Percentiles rank a stretch among this genome's conserved stretches.
Conservation (phyloP, 2,888 invertebrate genomes). For the Epinotia brunnichana region DNA sequence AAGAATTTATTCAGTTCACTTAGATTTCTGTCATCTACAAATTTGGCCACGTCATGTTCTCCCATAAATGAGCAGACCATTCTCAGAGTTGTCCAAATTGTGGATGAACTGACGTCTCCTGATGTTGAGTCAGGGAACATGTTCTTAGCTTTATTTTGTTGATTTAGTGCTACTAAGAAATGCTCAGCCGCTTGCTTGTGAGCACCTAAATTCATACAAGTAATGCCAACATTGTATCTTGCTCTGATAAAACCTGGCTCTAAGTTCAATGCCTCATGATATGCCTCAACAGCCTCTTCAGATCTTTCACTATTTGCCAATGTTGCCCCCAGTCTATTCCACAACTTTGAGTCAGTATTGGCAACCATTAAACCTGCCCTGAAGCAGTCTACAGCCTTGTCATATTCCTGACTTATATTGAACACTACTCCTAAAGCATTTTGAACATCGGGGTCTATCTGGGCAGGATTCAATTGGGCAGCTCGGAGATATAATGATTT, state of each 20-base stretch:
- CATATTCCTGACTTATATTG: constrained; percentile 96
- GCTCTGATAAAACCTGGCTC: constrained; percentile 98
- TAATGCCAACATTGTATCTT: constrained; percentile 98
- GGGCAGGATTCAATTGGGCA: constrained; percentile 88
- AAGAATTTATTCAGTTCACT: constrained; percentile 84
- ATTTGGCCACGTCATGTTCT: constrained; percentile 84
- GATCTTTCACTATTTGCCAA: constrained; percentile 97
- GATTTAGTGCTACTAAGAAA: constrained; percentile 95
- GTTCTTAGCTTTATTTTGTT: constrained; percentile 88
- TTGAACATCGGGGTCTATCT: constrained; percentile 95
- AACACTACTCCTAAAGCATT: constrained; percentile 97
- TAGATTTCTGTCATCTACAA: constrained; percentile 85
- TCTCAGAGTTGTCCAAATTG: constrained; percentile 96
- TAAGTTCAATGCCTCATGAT: constrained; percentile 94
- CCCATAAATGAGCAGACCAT: constrained; percentile 94
- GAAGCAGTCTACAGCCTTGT: constrained; percentile 98
- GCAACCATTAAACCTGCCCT: constrained; percentile 92
- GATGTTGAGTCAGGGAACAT: constrained; percentile 64
- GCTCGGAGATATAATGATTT: constrained; percentile 91
- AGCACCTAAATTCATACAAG: constrained; percentile 97
- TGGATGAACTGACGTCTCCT: constrained; percentile 89
- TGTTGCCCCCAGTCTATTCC: constrained; percentile 99
- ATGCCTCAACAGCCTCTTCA: constrained; percentile 98
- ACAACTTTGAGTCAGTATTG: constrained; percentile 93
- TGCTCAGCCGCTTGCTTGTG: constrained; percentile 98